Percentiles rank a stretch among this genome's conserved stretches.
Conservation (phyloP, 1,140 invertebrate genomes). For the Anoplolepis gracilipes region DNA sequence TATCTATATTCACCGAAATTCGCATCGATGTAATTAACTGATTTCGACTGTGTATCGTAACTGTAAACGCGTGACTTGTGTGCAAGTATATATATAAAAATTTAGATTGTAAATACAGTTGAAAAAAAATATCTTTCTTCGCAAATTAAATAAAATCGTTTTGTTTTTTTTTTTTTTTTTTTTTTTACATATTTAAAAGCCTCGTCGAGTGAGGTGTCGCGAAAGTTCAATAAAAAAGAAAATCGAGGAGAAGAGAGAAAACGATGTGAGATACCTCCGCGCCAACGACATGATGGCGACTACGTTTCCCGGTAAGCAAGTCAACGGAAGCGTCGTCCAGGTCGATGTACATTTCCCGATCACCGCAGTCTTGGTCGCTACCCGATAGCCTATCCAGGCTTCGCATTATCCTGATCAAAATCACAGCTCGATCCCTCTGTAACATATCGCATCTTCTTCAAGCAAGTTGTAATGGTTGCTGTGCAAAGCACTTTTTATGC, state of each 20-base stretch:
- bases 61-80: neutral
- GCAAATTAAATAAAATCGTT: too few species aligned
- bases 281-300: constrained; percentile 83
- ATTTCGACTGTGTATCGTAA: neutral
- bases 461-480: neutral
- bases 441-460: constrained; percentile 52
- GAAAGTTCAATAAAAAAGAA: neutral
- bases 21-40: neutral
- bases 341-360: constrained; percentile 86
- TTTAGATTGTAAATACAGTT: too few species aligned
- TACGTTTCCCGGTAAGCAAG: constrained; percentile 85
- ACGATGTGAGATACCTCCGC: constrained; percentile 77
- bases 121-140: too few species aligned
- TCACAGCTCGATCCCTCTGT: constrained; percentile 55
- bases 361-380: constrained; percentile 84
- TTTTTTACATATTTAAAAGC: neutral
- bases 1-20: neutral
- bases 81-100: too few species aligned
- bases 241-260: neutral
- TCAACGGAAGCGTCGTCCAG: constrained; percentile 85
- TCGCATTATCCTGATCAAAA: constrained; percentile 82
- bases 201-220: neutral
- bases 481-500: neutral
- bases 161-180: too few species aligned
- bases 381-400: constrained; percentile 84